Evolutionary conservation across 2,888 invertebrate genomes (phyloP), one percentile per base, ranked within the genome.

Genomic region (Ametastegia equiseti): DNA sequence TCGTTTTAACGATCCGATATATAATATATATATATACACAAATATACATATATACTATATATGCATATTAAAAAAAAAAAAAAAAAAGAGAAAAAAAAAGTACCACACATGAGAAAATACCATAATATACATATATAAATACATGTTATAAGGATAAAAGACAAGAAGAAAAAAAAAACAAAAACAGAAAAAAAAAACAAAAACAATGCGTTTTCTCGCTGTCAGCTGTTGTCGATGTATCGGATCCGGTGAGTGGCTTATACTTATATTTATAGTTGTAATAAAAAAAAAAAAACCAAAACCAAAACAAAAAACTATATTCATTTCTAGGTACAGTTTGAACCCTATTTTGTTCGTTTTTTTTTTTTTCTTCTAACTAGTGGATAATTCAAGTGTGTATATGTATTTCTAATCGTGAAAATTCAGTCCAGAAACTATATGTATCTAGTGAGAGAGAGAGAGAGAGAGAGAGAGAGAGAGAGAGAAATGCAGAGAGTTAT

Each of bases 171-270:
- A 23, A 23, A 54, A 50, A 9, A 23, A 54, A 54, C 23, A 23
- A 23, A 23, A 54, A 54, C 11, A 54, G 19, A 54, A 54, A 54
- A 54, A 63, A 33, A 33, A 33, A 11, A 63, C 33, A 63, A 23
- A 57, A n/a, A n/a, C n/a, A n/a, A 63, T 63, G 63, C 33, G 30
- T 33, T 33, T 45, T 63, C 30, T 63, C 67, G 42, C 36, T 42
- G 33, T 71, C 47, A 71, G 71, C 71, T 71, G 69, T 71, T 45
- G 57, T 80, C 82, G 83, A 82, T 81, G 84, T 82, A 84, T 84
- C 84, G 85, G 85, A 83, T 85, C 86, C 84, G 84, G 82, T 82
- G 84, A 85, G 84, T 84, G 85, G 84, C 84, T 85, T 86, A 86
- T 85, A 84, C 42, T 47, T 71, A 71, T 45, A 30, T 81, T 67